These are phyloP conservation scores for Ctenosaura bakeri DNA, from an alignment of 2,797 vertebrate genomes.

Conservation along the genomic window DNA sequence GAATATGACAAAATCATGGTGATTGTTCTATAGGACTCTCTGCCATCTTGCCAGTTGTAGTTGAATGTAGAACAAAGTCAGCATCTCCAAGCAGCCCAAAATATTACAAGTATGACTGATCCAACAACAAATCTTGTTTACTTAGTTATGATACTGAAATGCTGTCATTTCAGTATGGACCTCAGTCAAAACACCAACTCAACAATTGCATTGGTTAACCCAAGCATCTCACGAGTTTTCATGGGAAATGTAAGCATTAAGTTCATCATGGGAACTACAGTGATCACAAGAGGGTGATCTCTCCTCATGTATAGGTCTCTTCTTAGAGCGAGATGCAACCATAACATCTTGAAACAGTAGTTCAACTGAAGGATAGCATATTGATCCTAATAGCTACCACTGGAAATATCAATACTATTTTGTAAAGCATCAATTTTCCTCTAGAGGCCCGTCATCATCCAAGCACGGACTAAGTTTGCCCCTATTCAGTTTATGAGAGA, in stretches of 20 bases:
- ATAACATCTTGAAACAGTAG: background rate
- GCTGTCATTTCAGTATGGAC: background rate
- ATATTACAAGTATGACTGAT: background rate
- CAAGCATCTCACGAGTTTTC: background rate
- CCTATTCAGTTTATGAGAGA: constrained; percentile 18
- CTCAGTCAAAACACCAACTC: background rate
- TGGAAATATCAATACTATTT: constrained; percentile 1
- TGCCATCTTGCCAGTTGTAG: constrained; percentile 20
- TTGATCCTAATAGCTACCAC: background rate
- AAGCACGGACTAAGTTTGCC: background rate
- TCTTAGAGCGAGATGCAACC: background rate
- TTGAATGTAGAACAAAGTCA: constrained; percentile 1
- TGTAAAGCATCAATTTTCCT: background rate
- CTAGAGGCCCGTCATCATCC: background rate
- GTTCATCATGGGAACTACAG: background rate
- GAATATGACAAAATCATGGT: background rate
- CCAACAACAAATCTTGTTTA: background rate
- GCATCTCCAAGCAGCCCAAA: background rate
- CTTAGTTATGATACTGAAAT: background rate
- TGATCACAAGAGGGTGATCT: background rate
- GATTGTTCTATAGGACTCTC: background rate
- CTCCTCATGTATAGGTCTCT: background rate
- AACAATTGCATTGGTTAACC: background rate
- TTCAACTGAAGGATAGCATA: background rate
- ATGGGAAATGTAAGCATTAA: background rate